phyloP scores from a whole-genome alignment of 2,113 vertebrate genomes.

The Mastomys natalensis region DNA sequence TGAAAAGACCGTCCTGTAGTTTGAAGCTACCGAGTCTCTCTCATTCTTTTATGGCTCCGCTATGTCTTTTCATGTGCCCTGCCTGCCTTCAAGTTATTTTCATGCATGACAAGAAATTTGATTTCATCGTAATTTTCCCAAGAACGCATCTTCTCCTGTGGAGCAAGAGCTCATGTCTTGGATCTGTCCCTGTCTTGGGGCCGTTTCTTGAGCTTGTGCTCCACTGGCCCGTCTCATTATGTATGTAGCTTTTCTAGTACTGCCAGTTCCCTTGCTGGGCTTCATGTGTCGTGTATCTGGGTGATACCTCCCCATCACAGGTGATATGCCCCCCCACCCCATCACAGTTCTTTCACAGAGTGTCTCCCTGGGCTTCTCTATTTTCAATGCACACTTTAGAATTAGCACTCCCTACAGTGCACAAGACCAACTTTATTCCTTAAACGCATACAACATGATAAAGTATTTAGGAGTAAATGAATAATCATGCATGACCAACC shows the following conservation, averaged over 20 bases:
- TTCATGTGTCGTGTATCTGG: background rate
- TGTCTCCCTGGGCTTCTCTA: background rate
- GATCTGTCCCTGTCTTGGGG: background rate
- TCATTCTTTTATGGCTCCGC: background rate
- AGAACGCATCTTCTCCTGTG: background rate
- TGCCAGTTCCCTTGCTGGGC: background rate
- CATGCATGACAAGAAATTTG: background rate
- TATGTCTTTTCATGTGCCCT: constrained; percentile 3
- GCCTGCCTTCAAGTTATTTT: background rate
- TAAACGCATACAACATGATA: background rate
- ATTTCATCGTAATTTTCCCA: constrained; percentile 36
- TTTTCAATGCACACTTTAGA: background rate
- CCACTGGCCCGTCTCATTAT: background rate
- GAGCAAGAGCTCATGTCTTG: background rate
- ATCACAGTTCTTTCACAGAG: background rate
- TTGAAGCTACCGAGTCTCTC: background rate
- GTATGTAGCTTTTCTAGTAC: background rate
- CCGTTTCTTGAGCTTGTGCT: background rate
- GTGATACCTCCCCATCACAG: background rate
- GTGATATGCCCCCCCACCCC: too few relatives aligned
- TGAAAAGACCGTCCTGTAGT: background rate
- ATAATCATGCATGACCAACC: background rate
- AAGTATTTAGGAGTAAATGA: background rate
- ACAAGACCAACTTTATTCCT: background rate
- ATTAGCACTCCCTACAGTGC: background rate